A percentile compares a stretch with the other conserved stretches of the same genome.
Evolutionary conservation across 2,113 vertebrate species (phyloP).

Genomic region (Cynocephalus volans): DNA sequence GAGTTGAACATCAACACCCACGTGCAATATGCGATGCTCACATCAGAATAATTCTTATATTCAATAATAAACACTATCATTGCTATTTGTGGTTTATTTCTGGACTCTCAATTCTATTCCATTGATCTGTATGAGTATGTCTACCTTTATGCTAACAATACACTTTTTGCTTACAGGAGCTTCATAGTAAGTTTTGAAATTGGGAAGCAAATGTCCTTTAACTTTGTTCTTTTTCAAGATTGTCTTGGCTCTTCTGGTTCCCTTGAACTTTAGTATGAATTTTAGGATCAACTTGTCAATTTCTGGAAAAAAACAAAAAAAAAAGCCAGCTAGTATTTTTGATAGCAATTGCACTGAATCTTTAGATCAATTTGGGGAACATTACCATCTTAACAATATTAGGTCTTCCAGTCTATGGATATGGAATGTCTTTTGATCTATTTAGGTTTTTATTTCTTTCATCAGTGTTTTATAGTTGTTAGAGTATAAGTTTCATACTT

Average conservation of each 20-base stretch:
- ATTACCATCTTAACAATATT: not conserved
- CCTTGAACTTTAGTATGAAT: not conserved
- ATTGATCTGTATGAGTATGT: not conserved
- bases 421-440: not conserved
- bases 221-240: not conserved
- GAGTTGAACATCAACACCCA: no score
- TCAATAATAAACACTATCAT: no score
- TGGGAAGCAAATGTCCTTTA: not conserved
- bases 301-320: not conserved
- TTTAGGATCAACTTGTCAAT: not conserved
- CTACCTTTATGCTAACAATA: not conserved
- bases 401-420: not conserved
- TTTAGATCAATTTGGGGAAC: not conserved
- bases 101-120: not conserved
- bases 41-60: no score
- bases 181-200: not conserved
- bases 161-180: not conserved
- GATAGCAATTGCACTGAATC: not conserved
- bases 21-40: no score
- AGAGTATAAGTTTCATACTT: not conserved
- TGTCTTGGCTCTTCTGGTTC: not conserved
- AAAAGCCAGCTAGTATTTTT: not conserved
- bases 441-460: not conserved
- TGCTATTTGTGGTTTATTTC: not conserved
- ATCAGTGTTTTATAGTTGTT: not conserved